Evolutionary conservation across 2,888 invertebrate genomes (phyloP).

Genomic region (Pycnomerus fuliginosus): DNA sequence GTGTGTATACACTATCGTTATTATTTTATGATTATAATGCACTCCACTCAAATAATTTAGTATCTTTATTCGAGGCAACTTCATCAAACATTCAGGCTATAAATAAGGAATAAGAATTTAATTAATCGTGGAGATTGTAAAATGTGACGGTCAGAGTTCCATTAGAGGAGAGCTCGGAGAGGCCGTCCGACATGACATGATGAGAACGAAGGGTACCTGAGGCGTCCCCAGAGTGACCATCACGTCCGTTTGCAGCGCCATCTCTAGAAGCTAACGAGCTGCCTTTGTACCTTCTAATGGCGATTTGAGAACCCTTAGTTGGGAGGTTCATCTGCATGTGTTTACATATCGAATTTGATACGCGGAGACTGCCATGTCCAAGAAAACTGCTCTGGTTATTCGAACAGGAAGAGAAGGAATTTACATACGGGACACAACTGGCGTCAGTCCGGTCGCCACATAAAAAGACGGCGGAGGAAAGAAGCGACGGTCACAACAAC

Average conservation of each 20-base stretch:
- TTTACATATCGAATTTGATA: conserved; percentile 26
- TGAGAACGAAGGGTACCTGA: conserved; percentile 49
- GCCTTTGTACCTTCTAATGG: conserved; percentile 49
- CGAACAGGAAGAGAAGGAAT: conserved; percentile 30
- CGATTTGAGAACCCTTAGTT: conserved; percentile 47
- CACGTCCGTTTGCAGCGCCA: conserved; percentile 40
- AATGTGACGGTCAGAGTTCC: no score
- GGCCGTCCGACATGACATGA: conserved; percentile 34
- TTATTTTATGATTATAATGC: conserved; percentile 48
- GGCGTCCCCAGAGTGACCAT: conserved; percentile 49
- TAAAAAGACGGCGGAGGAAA: conserved; percentile 46
- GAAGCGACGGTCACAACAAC: conserved; percentile 43
- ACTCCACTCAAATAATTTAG: conserved; percentile 39
- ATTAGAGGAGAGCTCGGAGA: conserved; percentile 8
- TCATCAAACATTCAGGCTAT: no score
- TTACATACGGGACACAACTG: conserved; percentile 47
- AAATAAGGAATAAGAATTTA: no score
- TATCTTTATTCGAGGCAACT: no score
- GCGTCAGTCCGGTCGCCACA: conserved; percentile 50
- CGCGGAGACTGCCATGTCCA: conserved; percentile 6
- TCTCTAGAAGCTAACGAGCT: conserved; percentile 48
- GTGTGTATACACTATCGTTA: conserved; percentile 43
- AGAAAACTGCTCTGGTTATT: conserved; percentile 8
- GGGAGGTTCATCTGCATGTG: conserved; percentile 21
- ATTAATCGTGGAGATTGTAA: no score